These are phyloP conservation scores for Tolmerus cingulatus DNA, from an alignment of 2,888 invertebrate genomes.

Conservation along the genomic window DNA sequence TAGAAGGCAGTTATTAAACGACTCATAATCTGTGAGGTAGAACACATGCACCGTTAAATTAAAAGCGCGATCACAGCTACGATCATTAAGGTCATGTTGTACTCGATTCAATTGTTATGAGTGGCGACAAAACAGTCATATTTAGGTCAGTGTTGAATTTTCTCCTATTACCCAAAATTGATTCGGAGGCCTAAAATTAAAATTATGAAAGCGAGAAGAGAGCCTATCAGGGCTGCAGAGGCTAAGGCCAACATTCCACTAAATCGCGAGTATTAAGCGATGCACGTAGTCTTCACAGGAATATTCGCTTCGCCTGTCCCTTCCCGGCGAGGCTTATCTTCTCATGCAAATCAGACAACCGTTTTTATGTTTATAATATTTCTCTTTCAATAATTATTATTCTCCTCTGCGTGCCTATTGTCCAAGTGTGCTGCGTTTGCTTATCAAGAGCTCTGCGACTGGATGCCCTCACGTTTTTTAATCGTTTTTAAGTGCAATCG, in stretches of 20 bases:
- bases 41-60: neutral
- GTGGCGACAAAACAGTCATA: neutral
- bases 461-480: slow-evolving; percentile 2
- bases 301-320: neutral
- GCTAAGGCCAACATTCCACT: neutral
- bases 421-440: neutral
- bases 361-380: neutral
- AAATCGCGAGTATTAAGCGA: neutral
- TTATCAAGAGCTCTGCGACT: neutral
- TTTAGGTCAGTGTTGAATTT: neutral
- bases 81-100: neutral
- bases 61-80: neutral
- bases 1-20: neutral
- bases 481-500: neutral
- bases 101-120: neutral
- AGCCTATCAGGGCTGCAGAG: neutral
- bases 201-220: neutral
- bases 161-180: neutral
- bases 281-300: neutral
- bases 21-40: neutral
- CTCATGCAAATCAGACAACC: neutral
- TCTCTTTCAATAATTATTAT: neutral
- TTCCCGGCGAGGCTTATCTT: neutral
- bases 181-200: neutral
- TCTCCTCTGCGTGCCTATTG: neutral